These are phyloP conservation scores for Galemys pyrenaicus DNA, from an alignment of 2,113 vertebrate species.

Conservation along the genomic window DNA sequence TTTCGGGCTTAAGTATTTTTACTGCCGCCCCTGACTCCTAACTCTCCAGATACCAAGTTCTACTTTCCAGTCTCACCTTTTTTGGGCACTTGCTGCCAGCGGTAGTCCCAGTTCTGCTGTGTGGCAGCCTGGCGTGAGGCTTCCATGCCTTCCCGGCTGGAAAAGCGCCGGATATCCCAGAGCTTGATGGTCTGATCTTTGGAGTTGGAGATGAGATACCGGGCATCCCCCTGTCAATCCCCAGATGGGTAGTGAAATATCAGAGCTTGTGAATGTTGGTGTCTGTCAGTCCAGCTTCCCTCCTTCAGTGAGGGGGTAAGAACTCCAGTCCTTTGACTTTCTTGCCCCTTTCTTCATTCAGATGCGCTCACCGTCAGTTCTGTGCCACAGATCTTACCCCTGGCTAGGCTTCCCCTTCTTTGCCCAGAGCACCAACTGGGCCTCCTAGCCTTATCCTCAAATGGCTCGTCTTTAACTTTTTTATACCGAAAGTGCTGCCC, in stretches of 20 bases:
- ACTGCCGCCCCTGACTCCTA: neutral
- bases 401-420: neutral
- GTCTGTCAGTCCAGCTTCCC: neutral
- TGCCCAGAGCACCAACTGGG: neutral
- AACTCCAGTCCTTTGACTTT: neutral
- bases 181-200: slow-evolving; percentile 97
- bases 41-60: neutral
- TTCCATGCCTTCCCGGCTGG: slow-evolving; percentile 91
- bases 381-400: neutral
- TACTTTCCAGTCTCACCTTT: slow-evolving; percentile 86
- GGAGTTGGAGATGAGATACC: slow-evolving; percentile 96
- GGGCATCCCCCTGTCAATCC: slow-evolving; percentile 89
- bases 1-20: neutral
- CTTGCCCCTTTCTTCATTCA: neutral
- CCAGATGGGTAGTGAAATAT: neutral
- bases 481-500: neutral
- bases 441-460: neutral
- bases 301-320: neutral
- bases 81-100: slow-evolving; percentile 95
- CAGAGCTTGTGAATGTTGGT: neutral
- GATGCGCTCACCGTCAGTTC: neutral
- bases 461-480: neutral
- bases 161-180: slow-evolving; percentile 94
- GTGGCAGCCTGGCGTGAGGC: slow-evolving; percentile 93
- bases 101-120: slow-evolving; percentile 97